These are phyloP conservation scores for Ornithoptera priamus DNA, from an alignment of 2,888 invertebrate species.

Conservation along the genomic window DNA sequence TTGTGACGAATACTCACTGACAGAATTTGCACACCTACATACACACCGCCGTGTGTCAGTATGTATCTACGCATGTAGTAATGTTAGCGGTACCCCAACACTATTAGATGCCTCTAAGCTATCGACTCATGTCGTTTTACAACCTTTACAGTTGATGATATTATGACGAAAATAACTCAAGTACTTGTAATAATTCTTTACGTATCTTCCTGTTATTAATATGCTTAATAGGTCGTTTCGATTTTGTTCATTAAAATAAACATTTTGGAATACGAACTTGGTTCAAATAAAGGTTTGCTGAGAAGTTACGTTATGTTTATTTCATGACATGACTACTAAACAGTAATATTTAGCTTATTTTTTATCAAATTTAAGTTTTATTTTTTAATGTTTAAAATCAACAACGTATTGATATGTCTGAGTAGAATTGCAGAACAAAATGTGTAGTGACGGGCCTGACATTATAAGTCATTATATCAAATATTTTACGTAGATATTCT, in stretches of 20 bases:
- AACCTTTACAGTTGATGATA: conserved; percentile 12
- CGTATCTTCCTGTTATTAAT: background rate
- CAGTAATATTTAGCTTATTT: background rate
- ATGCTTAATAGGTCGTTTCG: background rate
- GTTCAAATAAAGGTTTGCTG: background rate
- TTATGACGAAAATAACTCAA: conserved; percentile 10
- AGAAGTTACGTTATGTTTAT: background rate
- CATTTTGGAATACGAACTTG: background rate
- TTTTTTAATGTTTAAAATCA: too few relatives aligned
- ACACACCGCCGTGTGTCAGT: background rate
- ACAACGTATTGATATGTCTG: too few relatives aligned
- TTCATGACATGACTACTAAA: background rate
- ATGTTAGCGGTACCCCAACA: conserved; percentile 20
- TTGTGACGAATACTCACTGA: conserved; percentile 23
- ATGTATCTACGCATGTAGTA: background rate
- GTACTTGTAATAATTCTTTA: conserved; percentile 12
- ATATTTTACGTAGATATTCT: too few relatives aligned
- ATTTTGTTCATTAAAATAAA: background rate
- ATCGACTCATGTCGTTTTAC: conserved; percentile 2
- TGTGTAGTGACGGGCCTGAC: too few relatives aligned
- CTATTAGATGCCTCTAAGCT: background rate
- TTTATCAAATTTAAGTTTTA: background rate
- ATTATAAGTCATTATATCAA: too few relatives aligned
- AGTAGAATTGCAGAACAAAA: too few relatives aligned
- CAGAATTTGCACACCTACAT: conserved; percentile 26